Evolutionary conservation across 2,797 vertebrate genomes (phyloP).

Genomic region (Cacajao melanocephalus): DNA sequence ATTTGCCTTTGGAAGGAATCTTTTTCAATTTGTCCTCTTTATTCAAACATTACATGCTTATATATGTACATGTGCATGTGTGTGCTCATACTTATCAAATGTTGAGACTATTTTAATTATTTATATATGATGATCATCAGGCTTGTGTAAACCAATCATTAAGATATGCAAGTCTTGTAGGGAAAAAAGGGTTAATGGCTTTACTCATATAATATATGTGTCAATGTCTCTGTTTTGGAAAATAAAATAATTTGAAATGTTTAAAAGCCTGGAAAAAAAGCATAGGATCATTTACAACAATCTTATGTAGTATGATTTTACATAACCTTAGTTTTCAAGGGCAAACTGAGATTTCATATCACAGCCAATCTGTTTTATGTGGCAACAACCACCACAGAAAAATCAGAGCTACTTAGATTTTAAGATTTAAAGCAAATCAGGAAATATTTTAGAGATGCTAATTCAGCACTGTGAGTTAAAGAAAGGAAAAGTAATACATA

Average conservation of each 20-base stretch:
- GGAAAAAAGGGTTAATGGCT: not conserved
- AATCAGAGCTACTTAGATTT: not conserved
- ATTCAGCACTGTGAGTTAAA: not conserved
- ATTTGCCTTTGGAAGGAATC: not conserved
- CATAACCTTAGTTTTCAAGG: not conserved
- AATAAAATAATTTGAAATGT: not conserved
- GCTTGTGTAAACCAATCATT: not conserved
- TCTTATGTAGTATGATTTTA: not conserved
- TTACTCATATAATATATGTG: not conserved
- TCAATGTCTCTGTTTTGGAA: not conserved
- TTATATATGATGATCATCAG: not conserved
- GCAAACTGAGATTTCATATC: not conserved
- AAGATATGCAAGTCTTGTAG: not conserved
- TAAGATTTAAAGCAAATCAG: slow-evolving; percentile 29
- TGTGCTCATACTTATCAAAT: not conserved
- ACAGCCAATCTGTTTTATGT: not conserved
- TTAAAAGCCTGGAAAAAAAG: not conserved
- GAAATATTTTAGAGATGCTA: not conserved
- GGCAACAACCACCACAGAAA: not conserved
- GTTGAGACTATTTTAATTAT: not conserved
- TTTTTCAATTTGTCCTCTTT: not conserved
- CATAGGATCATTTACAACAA: not conserved
- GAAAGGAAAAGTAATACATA: not conserved
- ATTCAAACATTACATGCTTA: not conserved
- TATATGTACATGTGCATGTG: not conserved